Percentiles rank a stretch among this genome's conserved stretches.
Conservation (phyloP, 1,140 invertebrate genomes). For the Leptinotarsa defecta region DNA sequence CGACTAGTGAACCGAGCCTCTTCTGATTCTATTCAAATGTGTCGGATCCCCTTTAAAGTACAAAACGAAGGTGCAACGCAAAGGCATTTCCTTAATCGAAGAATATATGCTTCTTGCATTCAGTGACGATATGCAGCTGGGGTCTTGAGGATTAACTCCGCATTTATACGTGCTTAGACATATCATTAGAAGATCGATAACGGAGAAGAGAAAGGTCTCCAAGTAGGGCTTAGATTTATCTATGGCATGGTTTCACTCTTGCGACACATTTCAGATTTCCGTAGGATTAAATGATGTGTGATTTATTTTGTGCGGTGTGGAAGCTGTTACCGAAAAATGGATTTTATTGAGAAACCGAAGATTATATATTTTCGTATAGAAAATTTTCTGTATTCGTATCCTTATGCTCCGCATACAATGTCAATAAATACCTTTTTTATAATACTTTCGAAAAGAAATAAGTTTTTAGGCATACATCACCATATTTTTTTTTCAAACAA, state of each 20-base stretch:
- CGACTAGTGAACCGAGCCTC: too few species aligned
- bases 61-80: slow-evolving; percentile 2
- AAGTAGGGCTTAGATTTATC: slow-evolving; percentile 17
- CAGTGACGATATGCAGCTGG: slow-evolving; percentile 21
- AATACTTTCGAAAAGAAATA: too few species aligned
- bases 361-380: not conserved
- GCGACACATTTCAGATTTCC: slow-evolving; percentile 18
- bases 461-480: too few species aligned
- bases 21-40: not conserved
- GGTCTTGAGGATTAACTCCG: slow-evolving; percentile 14
- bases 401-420: too few species aligned
- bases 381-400: too few species aligned
- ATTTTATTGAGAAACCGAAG: slow-evolving; percentile 11
- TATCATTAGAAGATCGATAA: slow-evolving; percentile 25
- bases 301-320: slow-evolving; percentile 1
- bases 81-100: not conserved
- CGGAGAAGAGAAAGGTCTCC: slow-evolving; percentile 13
- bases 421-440: too few species aligned
- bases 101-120: slow-evolving; percentile 1
- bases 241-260: slow-evolving; percentile 19
- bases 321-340: slow-evolving; percentile 7
- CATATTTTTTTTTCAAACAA: too few species aligned
- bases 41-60: not conserved
- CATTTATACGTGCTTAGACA: slow-evolving; percentile 27
- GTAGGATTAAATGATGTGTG: slow-evolving; percentile 15